phyloP scores from a whole-genome alignment of 2,113 vertebrate species.

The Sylvilagus bachmani region DNA sequence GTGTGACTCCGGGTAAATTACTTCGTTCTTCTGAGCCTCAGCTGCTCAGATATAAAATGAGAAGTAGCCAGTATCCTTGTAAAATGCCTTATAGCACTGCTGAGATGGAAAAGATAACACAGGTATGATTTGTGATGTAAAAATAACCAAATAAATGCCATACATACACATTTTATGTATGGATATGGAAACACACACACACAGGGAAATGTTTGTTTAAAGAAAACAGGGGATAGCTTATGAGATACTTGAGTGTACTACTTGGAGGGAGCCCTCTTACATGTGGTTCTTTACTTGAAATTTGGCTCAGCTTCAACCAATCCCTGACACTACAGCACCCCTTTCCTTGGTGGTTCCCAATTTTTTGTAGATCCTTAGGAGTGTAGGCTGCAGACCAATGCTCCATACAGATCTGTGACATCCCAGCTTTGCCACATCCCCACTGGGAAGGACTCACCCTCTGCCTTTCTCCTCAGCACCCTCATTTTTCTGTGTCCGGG shows the following conservation, averaged over 20 bases:
- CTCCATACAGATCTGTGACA: not conserved
- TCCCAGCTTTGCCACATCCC: not conserved
- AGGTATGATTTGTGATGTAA: constrained; percentile 32
- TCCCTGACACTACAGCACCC: not conserved
- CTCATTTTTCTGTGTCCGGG: not conserved
- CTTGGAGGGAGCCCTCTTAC: constrained; percentile 87
- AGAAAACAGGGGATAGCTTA: constrained; percentile 60
- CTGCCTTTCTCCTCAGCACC: constrained; percentile 44
- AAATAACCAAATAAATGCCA: not conserved
- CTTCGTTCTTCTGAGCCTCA: constrained; percentile 17
- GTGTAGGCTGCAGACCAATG: not conserved
- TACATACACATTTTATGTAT: too few species aligned
- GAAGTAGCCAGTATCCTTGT: not conserved
- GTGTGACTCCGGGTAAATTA: not conserved
- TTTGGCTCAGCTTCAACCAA: not conserved
- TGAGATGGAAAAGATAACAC: constrained; percentile 36
- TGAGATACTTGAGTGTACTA: constrained; percentile 83
- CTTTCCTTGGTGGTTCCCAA: not conserved
- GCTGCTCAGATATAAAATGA: not conserved
- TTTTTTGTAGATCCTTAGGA: not conserved
- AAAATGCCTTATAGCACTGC: not conserved
- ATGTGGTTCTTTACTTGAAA: constrained; percentile 31
- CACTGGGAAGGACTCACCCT: constrained; percentile 20
- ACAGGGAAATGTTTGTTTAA: constrained; percentile 17
- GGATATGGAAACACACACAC: not conserved